These are phyloP conservation scores for Lagria hirta DNA, from an alignment of 2,888 invertebrate species.

Conservation along the genomic window DNA sequence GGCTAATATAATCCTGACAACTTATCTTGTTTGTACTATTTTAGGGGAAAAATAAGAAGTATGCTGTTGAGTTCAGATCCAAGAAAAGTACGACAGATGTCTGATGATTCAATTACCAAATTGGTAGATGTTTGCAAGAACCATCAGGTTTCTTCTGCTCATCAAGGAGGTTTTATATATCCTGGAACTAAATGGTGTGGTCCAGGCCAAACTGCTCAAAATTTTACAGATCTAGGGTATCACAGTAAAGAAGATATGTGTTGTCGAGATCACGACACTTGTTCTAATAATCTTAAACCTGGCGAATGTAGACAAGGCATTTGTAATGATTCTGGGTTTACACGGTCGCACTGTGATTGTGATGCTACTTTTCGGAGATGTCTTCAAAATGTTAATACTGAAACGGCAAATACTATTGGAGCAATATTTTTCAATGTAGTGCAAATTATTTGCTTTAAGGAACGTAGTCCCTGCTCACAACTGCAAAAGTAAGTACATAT, in stretches of 20 bases:
- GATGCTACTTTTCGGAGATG: conserved; percentile 71
- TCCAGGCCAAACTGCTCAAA: conserved; percentile 64
- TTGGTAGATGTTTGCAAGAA: conserved; percentile 60
- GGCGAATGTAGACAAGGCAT: conserved; percentile 65
- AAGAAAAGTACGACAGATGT: conserved; percentile 61
- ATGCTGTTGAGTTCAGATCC: conserved; percentile 62
- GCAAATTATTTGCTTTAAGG: conserved; percentile 71
- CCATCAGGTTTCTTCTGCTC: conserved; percentile 39
- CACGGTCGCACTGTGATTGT: conserved; percentile 74
- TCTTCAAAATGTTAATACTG: conserved; percentile 65
- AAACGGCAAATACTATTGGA: conserved; percentile 71
- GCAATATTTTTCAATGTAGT: conserved; percentile 75
- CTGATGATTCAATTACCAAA: conserved; percentile 61
- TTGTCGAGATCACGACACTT: conserved; percentile 74
- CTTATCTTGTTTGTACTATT: conserved; percentile 14
- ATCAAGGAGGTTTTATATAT: conserved; percentile 59
- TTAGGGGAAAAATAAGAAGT: conserved; percentile 61
- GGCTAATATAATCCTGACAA: too few species aligned
- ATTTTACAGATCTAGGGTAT: conserved; percentile 66
- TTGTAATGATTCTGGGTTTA: conserved; percentile 69
- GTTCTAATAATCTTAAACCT: conserved; percentile 62
- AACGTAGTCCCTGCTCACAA: conserved; percentile 63
- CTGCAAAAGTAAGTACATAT: conserved; percentile 59
- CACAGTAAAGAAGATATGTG: conserved; percentile 68
- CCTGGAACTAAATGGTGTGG: conserved; percentile 82